Evolutionary conservation across 2,888 invertebrate species (phyloP).

Genomic region (Dichetophora obliterata): DNA sequence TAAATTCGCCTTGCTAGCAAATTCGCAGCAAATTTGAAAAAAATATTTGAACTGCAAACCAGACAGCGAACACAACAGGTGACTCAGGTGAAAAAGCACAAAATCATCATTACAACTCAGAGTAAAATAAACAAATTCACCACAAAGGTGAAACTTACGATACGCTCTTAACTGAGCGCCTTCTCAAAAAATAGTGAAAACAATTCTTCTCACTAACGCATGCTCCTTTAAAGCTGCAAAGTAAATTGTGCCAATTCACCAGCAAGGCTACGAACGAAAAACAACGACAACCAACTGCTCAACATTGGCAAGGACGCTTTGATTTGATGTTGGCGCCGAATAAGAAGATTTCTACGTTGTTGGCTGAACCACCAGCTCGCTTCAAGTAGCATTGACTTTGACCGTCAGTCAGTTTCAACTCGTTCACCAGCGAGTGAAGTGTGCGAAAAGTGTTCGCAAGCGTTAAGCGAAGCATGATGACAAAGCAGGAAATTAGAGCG

Average conservation of each 20-base stretch:
- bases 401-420: constrained; percentile 64
- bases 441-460: constrained; percentile 30
- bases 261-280: neutral
- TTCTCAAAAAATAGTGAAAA: too few species aligned
- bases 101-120: neutral
- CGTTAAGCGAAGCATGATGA: neutral
- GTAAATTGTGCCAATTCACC: neutral
- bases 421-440: constrained; percentile 60
- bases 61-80: constrained; percentile 28
- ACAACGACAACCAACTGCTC: neutral
- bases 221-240: neutral
- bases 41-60: neutral
- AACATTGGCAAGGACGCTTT: neutral
- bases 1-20: neutral
- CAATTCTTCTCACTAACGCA: neutral
- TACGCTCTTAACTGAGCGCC: too few species aligned
- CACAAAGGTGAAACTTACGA: too few species aligned
- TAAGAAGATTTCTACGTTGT: neutral
- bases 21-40: neutral
- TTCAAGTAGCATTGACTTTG: constrained; percentile 56
- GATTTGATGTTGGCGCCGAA: neutral
- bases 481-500: constrained; percentile 26
- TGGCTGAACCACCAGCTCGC: neutral
- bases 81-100: neutral
- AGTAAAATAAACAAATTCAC: neutral